These are phyloP conservation scores for Drosophila tropicalis DNA, from an alignment of 1,140 invertebrate genomes.

Conservation along the genomic window DNA sequence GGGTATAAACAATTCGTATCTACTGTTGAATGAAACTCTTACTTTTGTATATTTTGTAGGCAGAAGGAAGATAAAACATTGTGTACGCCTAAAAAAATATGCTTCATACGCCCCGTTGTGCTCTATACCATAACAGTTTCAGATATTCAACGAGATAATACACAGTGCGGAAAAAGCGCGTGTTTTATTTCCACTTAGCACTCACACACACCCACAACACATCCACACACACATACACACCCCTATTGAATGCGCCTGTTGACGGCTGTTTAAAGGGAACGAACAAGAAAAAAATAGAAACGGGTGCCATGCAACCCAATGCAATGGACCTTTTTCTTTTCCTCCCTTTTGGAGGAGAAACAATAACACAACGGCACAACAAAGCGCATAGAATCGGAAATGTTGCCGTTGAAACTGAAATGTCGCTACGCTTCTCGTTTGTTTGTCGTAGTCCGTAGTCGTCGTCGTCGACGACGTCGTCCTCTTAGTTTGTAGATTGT, in stretches of 20 bases:
- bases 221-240: constrained; percentile 20
- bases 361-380: constrained; percentile 73
- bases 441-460: constrained; percentile 28
- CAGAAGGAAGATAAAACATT: constrained; percentile 48
- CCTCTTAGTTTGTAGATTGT: constrained; percentile 10
- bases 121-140: constrained; percentile 25
- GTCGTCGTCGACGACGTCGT: not conserved
- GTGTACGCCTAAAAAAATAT: constrained; percentile 57
- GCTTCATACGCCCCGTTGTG: constrained; percentile 59
- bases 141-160: constrained; percentile 65
- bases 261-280: constrained; percentile 52
- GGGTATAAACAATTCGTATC: constrained; percentile 17
- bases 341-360: constrained; percentile 43
- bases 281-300: constrained; percentile 1
- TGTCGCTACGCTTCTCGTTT: constrained; percentile 67
- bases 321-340: not conserved
- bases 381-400: constrained; percentile 77
- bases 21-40: not conserved
- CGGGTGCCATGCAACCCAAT: constrained; percentile 10
- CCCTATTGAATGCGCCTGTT: constrained; percentile 77
- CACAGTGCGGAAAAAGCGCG: constrained; percentile 76
- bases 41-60: constrained; percentile 29
- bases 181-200: constrained; percentile 82
- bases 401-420: constrained; percentile 82
- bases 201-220: constrained; percentile 39